Evolutionary conservation across 2,888 invertebrate genomes (phyloP).

Genomic region (Willowsia nigromaculata): DNA sequence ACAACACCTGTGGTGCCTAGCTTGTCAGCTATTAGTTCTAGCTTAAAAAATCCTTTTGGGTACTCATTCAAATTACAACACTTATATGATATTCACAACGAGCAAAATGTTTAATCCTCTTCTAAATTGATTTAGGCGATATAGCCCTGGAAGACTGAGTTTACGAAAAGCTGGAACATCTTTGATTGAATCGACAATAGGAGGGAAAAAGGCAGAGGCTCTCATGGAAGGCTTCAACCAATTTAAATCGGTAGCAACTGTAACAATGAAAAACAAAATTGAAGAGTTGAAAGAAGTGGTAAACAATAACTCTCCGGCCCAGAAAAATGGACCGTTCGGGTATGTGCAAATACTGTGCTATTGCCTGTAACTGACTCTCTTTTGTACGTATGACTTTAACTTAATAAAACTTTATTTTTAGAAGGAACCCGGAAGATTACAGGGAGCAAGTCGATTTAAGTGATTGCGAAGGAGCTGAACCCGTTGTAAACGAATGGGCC

Average conservation of each 20-base stretch:
- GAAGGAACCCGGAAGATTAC: slow-evolving; percentile 65
- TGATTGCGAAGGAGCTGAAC: slow-evolving; percentile 74
- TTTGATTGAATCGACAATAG: slow-evolving; percentile 78
- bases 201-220: slow-evolving; percentile 89
- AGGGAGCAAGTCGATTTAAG: slow-evolving; percentile 63
- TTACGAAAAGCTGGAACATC: slow-evolving; percentile 86
- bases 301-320: slow-evolving; percentile 89
- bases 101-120: no score
- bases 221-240: slow-evolving; percentile 92
- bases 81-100: no score
- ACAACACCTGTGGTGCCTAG: slow-evolving; percentile 77
- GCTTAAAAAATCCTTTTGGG: slow-evolving; percentile 92
- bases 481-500: slow-evolving; percentile 77
- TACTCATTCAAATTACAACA: slow-evolving; percentile 80
- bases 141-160: slow-evolving; percentile 90
- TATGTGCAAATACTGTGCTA: slow-evolving; percentile 29
- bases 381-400: no score
- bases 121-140: slow-evolving; percentile 84
- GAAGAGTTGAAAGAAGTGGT: slow-evolving; percentile 95
- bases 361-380: not conserved
- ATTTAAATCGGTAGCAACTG: slow-evolving; percentile 89
- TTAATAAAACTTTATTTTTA: no score
- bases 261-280: slow-evolving; percentile 91
- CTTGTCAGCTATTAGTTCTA: slow-evolving; percentile 89
- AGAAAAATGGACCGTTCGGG: slow-evolving; percentile 78